Conservation (phyloP, 2,113 vertebrate genomes). For the Empidonax traillii region DNA sequence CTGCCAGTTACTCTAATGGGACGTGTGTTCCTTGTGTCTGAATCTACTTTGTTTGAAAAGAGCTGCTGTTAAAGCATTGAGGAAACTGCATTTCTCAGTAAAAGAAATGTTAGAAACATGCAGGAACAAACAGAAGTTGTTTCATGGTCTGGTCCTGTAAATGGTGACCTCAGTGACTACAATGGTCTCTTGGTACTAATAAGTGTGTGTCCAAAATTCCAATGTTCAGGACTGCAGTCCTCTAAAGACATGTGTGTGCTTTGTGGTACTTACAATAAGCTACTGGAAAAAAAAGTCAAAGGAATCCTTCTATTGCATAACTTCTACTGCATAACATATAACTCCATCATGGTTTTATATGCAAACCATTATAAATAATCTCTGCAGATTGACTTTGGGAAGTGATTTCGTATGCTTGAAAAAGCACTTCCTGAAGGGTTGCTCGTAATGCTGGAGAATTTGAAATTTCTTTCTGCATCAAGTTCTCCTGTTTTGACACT, state of each 20-base stretch:
- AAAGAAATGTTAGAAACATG: neutral
- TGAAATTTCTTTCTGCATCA: neutral
- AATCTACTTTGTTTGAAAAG: constrained; percentile 18
- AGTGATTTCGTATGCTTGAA: neutral
- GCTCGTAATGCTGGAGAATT: neutral
- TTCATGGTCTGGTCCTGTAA: neutral
- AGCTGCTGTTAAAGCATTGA: neutral
- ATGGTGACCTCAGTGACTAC: neutral
- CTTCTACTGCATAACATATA: too few relatives aligned
- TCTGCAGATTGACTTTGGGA: neutral
- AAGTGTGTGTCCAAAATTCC: neutral
- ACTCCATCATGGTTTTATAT: neutral
- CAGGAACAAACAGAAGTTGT: neutral
- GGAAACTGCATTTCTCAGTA: neutral
- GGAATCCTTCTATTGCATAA: neutral
- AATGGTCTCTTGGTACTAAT: neutral
- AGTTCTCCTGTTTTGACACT: neutral
- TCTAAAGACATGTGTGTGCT: neutral
- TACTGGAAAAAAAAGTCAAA: neutral
- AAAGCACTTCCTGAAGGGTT: neutral
- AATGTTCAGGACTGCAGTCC: neutral
- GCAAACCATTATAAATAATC: neutral
- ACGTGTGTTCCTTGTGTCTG: neutral
- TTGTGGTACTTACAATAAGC: neutral
- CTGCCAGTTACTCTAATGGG: neutral